Conservation (phyloP, 2,888 invertebrate species). For the Amorpha juglandis region DNA sequence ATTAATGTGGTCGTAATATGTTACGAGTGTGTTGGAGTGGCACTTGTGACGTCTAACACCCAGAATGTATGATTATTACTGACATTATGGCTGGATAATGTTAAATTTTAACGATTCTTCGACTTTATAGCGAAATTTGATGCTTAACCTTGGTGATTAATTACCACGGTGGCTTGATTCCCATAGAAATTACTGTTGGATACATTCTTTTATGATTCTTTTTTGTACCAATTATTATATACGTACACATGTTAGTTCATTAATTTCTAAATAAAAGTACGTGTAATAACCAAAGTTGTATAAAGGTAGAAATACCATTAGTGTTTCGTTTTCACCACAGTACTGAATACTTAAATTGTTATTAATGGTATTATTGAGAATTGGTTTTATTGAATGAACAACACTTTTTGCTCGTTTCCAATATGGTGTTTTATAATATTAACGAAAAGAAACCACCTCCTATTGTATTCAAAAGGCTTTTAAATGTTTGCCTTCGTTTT, state of each 20-base stretch:
- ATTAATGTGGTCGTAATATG: constrained; percentile 1
- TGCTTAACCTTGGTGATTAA: neutral
- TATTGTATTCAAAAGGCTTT: constrained; percentile 15
- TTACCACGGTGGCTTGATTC: neutral
- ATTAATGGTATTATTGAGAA: neutral
- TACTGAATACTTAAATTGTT: neutral
- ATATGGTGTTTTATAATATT: constrained; percentile 3
- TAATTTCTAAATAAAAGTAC: neutral
- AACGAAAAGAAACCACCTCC: neutral
- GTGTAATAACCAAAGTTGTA: neutral
- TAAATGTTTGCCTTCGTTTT: neutral
- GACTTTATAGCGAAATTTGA: neutral
- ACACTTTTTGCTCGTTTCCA: neutral
- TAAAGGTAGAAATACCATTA: neutral
- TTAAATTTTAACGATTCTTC: constrained; percentile 4
- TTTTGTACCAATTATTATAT: too few relatives aligned
- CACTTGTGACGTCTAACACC: neutral
- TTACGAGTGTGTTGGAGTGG: constrained; percentile 10
- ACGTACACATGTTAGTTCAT: too few relatives aligned
- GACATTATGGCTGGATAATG: constrained; percentile 11
- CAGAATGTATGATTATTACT: constrained; percentile 6
- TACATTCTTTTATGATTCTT: too few relatives aligned
- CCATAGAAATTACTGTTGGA: neutral
- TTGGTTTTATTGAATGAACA: neutral
- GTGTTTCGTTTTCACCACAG: neutral